Conservation (phyloP, 2,113 vertebrate genomes). For the Zingel zingel region DNA sequence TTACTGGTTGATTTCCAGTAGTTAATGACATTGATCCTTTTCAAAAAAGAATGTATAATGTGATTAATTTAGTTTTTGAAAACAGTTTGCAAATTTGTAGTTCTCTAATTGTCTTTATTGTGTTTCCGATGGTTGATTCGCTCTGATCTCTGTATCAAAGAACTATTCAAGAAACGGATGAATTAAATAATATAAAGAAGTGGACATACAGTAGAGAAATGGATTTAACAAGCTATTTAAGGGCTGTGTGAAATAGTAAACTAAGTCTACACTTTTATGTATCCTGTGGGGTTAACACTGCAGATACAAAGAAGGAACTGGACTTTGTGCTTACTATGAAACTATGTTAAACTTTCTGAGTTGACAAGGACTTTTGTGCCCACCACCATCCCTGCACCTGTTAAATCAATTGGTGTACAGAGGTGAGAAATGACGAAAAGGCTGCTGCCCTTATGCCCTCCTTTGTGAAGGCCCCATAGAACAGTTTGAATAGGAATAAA, state of each 20-base stretch:
- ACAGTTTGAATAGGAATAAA: background rate
- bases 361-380: background rate
- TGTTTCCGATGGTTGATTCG: background rate
- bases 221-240: slow-evolving; percentile 9
- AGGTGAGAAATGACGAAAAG: background rate
- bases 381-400: slow-evolving; percentile 3
- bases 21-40: background rate
- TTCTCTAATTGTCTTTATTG: background rate
- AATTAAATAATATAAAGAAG: background rate
- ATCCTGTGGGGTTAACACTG: slow-evolving; percentile 10
- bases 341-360: background rate
- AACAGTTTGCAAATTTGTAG: background rate
- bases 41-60: background rate
- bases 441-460: background rate
- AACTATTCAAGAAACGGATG: background rate
- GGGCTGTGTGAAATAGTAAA: background rate
- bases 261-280: background rate
- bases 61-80: background rate
- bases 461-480: background rate
- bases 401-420: background rate
- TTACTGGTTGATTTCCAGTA: background rate
- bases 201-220: background rate
- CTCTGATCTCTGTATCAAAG: background rate
- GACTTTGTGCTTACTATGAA: background rate
- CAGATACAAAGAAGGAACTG: slow-evolving; percentile 4